These are phyloP conservation scores for Cyclargus thomasi DNA, from an alignment of 1,140 invertebrate species.

Conservation along the genomic window DNA sequence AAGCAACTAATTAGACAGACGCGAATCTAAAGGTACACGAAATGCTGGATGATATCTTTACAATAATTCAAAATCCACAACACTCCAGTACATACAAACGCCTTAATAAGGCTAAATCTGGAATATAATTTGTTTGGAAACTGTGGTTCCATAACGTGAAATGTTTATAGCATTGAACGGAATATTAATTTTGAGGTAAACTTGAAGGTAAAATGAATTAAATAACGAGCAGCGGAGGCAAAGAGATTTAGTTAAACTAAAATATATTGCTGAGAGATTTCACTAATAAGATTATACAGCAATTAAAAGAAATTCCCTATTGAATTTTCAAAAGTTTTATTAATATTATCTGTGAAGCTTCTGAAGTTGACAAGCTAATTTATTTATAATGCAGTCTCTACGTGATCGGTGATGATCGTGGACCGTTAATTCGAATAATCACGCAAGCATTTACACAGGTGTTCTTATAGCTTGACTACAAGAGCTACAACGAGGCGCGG, in stretches of 20 bases:
- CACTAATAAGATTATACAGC: no score
- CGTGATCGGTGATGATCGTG: no score
- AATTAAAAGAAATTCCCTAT: no score
- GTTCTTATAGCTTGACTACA: no score
- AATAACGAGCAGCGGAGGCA: background rate
- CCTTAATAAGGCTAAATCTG: background rate
- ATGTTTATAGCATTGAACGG: background rate
- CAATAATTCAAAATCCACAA: background rate
- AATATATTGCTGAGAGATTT: no score
- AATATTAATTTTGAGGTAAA: background rate
- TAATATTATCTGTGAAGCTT: no score
- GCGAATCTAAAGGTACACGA: background rate
- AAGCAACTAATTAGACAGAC: background rate
- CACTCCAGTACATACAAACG: background rate
- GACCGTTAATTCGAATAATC: no score
- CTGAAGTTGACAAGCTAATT: no score
- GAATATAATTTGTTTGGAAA: constrained; percentile 8
- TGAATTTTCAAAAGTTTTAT: no score
- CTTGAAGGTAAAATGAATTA: background rate
- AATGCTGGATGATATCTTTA: background rate
- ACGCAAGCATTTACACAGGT: no score
- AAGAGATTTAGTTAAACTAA: background rate
- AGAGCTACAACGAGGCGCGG: no score
- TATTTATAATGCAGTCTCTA: no score
- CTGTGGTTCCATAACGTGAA: background rate